Evolutionary conservation across 2,888 invertebrate species (phyloP), one percentile per base, ranked within the genome.

Genomic region (Azorinus chamasolen): DNA sequence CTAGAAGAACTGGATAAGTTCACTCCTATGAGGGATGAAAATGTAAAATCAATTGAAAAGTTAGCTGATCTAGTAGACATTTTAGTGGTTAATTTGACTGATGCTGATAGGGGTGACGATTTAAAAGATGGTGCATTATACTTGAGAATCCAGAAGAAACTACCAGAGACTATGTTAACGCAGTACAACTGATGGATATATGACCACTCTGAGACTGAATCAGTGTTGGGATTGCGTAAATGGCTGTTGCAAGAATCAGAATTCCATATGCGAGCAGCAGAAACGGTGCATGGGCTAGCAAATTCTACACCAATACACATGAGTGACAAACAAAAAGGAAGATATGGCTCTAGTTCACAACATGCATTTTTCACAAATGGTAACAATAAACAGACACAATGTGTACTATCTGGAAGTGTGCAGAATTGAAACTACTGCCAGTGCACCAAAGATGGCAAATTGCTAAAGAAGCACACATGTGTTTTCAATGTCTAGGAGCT

Each of bases 151-250:
- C 1, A 51, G 25, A 20, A 37, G 10, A 53, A 73, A n/a, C 24
- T 73, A 41, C 61, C 73, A 8, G 73, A 73, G 18, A 25, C 61
- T 14, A 73, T 73, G 73, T 43, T 66, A 16, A 25, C 73, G 12
- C 41, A 46, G n/a, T 72, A 72, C 25, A 51, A 72, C 24, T 22
- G 61, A 18, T 66, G 66, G 65, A n/a, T 73, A 10, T 73, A 24
- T 61, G 66, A 61, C 43, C 61, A 48, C 18, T 25, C 25, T 16
- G 55, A 51, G 25, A 25, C 25, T 45, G 59, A 59, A 20, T 45
- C 51, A 18, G 65, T 59, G 12, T 39, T 27, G 24, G 22, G n/a
- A 24, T 59, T 59, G 32, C 18, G 22, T 14, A 54, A 51, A 16
- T 70, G 62, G 55, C 18, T 57, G 20, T 3, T 43, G 10, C 37